Conservation (phyloP, 2,888 invertebrate species). For the Dicyrtomina minuta region DNA sequence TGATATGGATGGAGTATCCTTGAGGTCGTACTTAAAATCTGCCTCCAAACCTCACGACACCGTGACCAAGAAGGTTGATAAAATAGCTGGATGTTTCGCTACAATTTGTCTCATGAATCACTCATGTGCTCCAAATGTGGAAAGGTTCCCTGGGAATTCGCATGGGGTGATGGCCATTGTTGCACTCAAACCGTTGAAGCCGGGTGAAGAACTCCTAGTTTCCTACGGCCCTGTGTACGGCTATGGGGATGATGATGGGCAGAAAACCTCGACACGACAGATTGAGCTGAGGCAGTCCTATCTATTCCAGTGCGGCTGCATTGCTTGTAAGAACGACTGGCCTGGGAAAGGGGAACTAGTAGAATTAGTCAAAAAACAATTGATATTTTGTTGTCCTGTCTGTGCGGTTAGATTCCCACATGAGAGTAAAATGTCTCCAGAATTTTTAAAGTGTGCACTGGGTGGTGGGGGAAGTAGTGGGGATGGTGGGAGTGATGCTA, state of each 20-base stretch:
- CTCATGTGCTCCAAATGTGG: constrained; percentile 2
- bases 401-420: too few species aligned
- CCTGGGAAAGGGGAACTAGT: too few species aligned
- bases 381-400: too few species aligned
- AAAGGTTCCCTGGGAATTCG: not conserved
- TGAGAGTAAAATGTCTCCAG: too few species aligned
- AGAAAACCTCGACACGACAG: not conserved
- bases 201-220: not conserved
- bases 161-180: not conserved
- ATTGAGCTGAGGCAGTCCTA: not conserved
- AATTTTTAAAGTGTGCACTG: too few species aligned
- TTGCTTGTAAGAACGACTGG: constrained; percentile 6
- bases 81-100: not conserved
- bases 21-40: not conserved
- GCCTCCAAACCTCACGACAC: not conserved
- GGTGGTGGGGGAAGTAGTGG: too few species aligned
- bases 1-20: not conserved
- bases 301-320: not conserved
- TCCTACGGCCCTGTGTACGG: not conserved
- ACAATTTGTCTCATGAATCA: not conserved
- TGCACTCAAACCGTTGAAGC: not conserved
- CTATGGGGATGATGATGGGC: not conserved
- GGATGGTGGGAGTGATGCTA: too few species aligned
- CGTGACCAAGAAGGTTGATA: not conserved
- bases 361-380: too few species aligned